Conservation (phyloP, 2,888 invertebrate species). For the Limenitis camilla region DNA sequence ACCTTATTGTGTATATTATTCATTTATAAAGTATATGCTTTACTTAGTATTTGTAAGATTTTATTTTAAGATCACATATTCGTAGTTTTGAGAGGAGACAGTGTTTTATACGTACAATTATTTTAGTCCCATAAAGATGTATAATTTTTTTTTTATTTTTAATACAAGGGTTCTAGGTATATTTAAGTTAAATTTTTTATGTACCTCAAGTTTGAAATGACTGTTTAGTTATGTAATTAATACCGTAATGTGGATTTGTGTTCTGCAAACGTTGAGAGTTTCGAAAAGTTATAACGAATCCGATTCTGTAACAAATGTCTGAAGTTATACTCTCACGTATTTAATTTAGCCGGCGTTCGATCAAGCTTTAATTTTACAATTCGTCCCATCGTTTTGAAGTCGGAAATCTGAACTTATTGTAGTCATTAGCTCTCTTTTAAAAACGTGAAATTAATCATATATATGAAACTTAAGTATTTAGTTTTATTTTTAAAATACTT, state of each 20-base stretch:
- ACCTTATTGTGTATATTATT: slow-evolving; percentile 63
- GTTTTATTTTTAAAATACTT: slow-evolving; percentile 1
- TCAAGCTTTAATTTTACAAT: slow-evolving; percentile 57
- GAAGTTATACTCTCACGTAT: too few species aligned
- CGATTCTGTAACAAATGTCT: too few species aligned
- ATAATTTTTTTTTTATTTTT: slow-evolving; percentile 36
- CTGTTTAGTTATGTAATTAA: slow-evolving; percentile 45
- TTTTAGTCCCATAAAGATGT: slow-evolving; percentile 37
- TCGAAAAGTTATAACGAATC: too few species aligned
- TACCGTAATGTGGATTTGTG: not conserved
- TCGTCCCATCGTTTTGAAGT: slow-evolving; percentile 62
- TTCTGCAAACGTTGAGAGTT: slow-evolving; percentile 1
- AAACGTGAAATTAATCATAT: slow-evolving; percentile 5
- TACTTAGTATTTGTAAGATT: slow-evolving; percentile 56
- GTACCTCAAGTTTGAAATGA: slow-evolving; percentile 57
- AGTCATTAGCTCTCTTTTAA: slow-evolving; percentile 58
- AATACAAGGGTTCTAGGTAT: slow-evolving; percentile 31
- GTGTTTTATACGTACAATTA: slow-evolving; percentile 45
- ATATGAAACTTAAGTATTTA: slow-evolving; percentile 2
- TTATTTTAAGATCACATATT: slow-evolving; percentile 40
- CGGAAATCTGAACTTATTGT: slow-evolving; percentile 40
- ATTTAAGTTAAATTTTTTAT: slow-evolving; percentile 42
- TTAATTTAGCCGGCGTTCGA: slow-evolving; percentile 27
- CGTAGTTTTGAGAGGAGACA: slow-evolving; percentile 38
- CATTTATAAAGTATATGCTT: slow-evolving; percentile 64